phyloP scores from a whole-genome alignment of 2,888 invertebrate species.

The Lingula anatina region DNA sequence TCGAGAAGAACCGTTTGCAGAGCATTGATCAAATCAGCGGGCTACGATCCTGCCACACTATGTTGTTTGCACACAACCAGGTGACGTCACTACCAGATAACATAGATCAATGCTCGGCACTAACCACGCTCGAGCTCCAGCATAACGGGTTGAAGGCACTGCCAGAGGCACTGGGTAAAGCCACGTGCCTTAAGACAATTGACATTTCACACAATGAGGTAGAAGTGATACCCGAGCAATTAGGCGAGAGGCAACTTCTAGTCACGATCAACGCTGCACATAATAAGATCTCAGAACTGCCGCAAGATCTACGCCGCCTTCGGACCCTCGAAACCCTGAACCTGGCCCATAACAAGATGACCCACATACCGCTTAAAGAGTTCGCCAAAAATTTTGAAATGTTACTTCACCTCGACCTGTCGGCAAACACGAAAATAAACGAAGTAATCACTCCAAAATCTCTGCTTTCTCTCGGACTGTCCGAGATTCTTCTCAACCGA shows the following conservation, averaged over 20 bases:
- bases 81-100: not conserved
- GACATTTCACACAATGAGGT: slow-evolving; percentile 34
- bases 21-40: slow-evolving; percentile 4
- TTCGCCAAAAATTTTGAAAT: slow-evolving; percentile 19
- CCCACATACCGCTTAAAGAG: slow-evolving; percentile 27
- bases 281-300: slow-evolving; percentile 38
- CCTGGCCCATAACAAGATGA: slow-evolving; percentile 33
- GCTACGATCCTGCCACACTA: not conserved
- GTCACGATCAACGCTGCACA: slow-evolving; percentile 32
- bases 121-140: slow-evolving; percentile 23
- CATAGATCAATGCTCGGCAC: not conserved
- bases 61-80: not conserved
- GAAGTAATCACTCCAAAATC: slow-evolving; percentile 40
- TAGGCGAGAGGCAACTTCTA: slow-evolving; percentile 38
- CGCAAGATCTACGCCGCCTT: slow-evolving; percentile 32
- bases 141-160: slow-evolving; percentile 35
- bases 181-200: slow-evolving; percentile 29
- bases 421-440: slow-evolving; percentile 32
- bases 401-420: slow-evolving; percentile 26
- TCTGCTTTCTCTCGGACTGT: slow-evolving; percentile 26
- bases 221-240: slow-evolving; percentile 36
- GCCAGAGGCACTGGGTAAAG: slow-evolving; percentile 19
- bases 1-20: slow-evolving; percentile 17
- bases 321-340: slow-evolving; percentile 32
- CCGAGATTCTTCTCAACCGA: slow-evolving; percentile 36